Conservation (phyloP, 2,888 invertebrate species). For the Cheilosia scutellata region DNA sequence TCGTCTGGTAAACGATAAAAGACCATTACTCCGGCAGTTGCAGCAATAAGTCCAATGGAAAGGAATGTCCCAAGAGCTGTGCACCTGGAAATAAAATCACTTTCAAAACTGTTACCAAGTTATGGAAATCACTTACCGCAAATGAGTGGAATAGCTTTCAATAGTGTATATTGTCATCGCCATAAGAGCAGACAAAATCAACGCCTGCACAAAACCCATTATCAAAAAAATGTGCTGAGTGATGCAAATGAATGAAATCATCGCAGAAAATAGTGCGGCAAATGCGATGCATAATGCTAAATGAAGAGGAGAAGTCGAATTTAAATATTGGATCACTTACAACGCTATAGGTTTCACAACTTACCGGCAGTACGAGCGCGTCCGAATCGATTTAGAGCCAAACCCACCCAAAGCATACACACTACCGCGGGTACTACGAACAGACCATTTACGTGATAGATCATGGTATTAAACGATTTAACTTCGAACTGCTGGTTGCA, state of each 20-base stretch:
- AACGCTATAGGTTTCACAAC: not conserved
- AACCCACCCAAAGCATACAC: slow-evolving; percentile 66
- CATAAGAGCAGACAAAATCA: slow-evolving; percentile 74
- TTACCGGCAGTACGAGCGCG: slow-evolving; percentile 77
- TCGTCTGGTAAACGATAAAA: slow-evolving; percentile 67
- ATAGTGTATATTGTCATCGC: slow-evolving; percentile 73
- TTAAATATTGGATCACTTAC: too few relatives aligned
- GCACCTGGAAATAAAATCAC: slow-evolving; percentile 62
- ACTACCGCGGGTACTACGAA: slow-evolving; percentile 73
- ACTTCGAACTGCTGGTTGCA: slow-evolving; percentile 83
- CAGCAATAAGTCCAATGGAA: slow-evolving; percentile 74
- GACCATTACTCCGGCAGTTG: slow-evolving; percentile 65
- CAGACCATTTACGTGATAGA: slow-evolving; percentile 72
- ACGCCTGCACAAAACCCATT: slow-evolving; percentile 76
- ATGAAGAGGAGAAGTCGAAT: not conserved
- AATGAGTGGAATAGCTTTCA: slow-evolving; percentile 76
- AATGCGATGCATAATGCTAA: slow-evolving; percentile 72
- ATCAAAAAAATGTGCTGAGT: slow-evolving; percentile 76
- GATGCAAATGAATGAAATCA: slow-evolving; percentile 73
- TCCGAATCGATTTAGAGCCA: slow-evolving; percentile 73
- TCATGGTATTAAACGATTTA: slow-evolving; percentile 71
- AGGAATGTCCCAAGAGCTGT: slow-evolving; percentile 76
- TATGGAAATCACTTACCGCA: slow-evolving; percentile 63
- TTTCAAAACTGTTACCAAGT: not conserved
- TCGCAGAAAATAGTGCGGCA: slow-evolving; percentile 73